phyloP scores from a whole-genome alignment of 2,888 invertebrate species.

The Cyclophora punctaria region DNA sequence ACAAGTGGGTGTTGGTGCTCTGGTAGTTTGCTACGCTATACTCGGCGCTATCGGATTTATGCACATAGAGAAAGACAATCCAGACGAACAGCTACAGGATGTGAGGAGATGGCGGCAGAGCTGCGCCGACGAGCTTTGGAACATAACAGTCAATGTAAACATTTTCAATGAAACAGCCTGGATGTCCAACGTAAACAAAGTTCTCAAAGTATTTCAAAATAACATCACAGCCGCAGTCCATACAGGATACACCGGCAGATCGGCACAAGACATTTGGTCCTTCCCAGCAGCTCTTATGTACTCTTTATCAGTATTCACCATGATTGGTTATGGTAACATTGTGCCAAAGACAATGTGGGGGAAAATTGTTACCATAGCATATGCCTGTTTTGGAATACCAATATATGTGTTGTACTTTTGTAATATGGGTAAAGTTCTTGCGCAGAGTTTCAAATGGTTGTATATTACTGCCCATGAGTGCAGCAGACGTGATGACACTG shows the following conservation, averaged over 20 bases:
- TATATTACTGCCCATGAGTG: conserved; percentile 86
- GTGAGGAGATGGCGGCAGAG: conserved; percentile 68
- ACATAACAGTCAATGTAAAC: conserved; percentile 78
- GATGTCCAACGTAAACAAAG: conserved; percentile 74
- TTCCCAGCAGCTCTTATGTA: conserved; percentile 93
- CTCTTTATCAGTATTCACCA: conserved; percentile 90
- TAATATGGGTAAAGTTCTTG: conserved; percentile 91
- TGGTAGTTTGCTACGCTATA: conserved; percentile 90
- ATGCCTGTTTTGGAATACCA: conserved; percentile 91
- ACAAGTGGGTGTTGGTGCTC: conserved; percentile 91
- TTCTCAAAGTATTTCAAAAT: conserved; percentile 79
- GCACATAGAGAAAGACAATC: conserved; percentile 81
- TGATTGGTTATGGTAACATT: conserved; percentile 94
- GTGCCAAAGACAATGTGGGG: conserved; percentile 89
- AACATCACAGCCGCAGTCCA: conserved; percentile 79
- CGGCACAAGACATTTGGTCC: conserved; percentile 84
- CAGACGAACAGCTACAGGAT: conserved; percentile 65
- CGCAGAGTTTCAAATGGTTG: conserved; percentile 86
- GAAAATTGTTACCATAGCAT: conserved; percentile 87
- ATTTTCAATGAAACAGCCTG: conserved; percentile 81
- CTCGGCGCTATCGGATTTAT: conserved; percentile 89
- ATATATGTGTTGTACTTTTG: conserved; percentile 90
- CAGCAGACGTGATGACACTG: conserved; percentile 65
- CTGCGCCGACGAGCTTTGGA: conserved; percentile 81
- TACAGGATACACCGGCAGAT: conserved; percentile 82